These are phyloP conservation scores for Paracanthobrama guichenoti DNA, from an alignment of 2,113 vertebrate species.

Conservation along the genomic window DNA sequence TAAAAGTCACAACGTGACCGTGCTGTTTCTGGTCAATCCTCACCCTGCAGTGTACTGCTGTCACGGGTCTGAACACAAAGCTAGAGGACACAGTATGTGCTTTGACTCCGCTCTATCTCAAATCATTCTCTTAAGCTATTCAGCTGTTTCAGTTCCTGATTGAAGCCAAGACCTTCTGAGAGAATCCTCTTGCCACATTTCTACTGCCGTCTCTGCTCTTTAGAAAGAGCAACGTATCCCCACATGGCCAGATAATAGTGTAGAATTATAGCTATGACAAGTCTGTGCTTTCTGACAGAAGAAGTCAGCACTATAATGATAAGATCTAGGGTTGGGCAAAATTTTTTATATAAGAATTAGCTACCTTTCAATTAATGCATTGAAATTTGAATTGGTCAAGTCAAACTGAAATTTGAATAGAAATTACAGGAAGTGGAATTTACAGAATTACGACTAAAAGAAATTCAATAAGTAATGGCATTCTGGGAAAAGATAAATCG, in stretches of 20 bases:
- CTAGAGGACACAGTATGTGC: conserved; percentile 23
- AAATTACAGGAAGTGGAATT: background rate
- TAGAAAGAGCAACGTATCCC: conserved; percentile 4
- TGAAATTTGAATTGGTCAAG: background rate
- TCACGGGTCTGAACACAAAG: conserved; percentile 14
- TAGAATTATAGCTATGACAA: background rate
- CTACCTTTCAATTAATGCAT: background rate
- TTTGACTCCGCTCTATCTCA: background rate
- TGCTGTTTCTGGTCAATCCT: background rate
- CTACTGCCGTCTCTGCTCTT: background rate
- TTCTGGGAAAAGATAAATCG: background rate
- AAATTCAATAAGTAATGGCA: background rate
- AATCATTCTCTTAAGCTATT: conserved; percentile 37
- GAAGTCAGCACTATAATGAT: background rate
- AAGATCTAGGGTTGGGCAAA: background rate
- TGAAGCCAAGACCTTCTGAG: conserved; percentile 24
- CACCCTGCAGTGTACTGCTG: background rate
- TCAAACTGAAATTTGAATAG: background rate
- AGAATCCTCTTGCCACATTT: background rate
- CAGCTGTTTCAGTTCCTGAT: conserved; percentile 4
- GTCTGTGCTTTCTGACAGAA: background rate
- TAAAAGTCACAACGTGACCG: background rate
- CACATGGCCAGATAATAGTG: background rate
- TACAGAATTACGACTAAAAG: background rate
- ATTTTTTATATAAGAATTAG: background rate